A percentile compares a stretch with the other conserved stretches of the same genome.
phyloP scores from a whole-genome alignment of 2,888 invertebrate species.

The Cryptus armator region DNA sequence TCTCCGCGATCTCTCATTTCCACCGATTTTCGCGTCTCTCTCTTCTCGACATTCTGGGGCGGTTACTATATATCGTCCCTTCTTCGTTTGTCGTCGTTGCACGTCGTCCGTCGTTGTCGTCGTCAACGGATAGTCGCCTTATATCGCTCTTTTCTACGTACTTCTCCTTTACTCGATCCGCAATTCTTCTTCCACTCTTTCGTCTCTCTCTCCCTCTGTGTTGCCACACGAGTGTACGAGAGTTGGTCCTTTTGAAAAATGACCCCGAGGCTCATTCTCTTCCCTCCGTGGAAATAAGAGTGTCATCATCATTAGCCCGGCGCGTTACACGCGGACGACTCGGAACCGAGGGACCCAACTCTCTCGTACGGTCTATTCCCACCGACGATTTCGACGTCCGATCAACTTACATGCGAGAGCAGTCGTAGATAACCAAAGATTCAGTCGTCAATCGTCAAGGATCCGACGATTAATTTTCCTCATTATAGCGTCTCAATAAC shows the following conservation, averaged over 20 bases:
- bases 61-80: constrained; percentile 17
- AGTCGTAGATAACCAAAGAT: constrained; percentile 20
- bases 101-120: background rate
- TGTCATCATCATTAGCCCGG: constrained; percentile 85
- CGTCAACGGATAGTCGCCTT: constrained; percentile 1
- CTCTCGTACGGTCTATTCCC: constrained; percentile 26
- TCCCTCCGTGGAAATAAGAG: constrained; percentile 83
- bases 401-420: background rate
- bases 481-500: background rate
- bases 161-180: constrained; percentile 11
- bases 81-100: constrained; percentile 1
- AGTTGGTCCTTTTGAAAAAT: constrained; percentile 83
- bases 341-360: constrained; percentile 30
- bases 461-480: constrained; percentile 3
- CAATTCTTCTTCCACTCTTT: constrained; percentile 10
- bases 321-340: constrained; percentile 79
- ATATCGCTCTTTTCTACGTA: constrained; percentile 29
- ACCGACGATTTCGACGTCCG: constrained; percentile 7
- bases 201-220: constrained; percentile 21
- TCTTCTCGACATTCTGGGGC: constrained; percentile 47
- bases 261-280: constrained; percentile 78
- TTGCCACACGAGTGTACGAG: constrained; percentile 71
- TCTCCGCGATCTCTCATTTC: constrained; percentile 66
- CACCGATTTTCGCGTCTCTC: constrained; percentile 43
- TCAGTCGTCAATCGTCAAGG: constrained; percentile 12